Percentiles rank a stretch among this genome's conserved stretches.
These are phyloP conservation scores for Carcina quercana DNA, from an alignment of 2,888 invertebrate genomes.

Conservation along the genomic window DNA sequence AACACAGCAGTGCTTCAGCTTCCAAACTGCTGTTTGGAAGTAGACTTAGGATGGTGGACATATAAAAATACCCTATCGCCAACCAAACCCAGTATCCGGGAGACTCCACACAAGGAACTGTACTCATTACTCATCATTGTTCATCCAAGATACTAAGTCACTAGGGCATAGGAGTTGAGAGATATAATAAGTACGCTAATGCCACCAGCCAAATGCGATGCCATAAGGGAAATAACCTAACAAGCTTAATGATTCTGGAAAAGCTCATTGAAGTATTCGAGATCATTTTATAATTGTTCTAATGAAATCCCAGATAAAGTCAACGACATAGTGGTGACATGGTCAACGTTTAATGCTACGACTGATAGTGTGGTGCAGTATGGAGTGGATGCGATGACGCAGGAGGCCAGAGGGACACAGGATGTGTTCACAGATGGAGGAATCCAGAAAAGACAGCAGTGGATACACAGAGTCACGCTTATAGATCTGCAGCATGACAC, in stretches of 20 bases:
- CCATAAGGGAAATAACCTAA: too few species aligned
- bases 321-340: constrained; percentile 5
- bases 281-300: too few species aligned
- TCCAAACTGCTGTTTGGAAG: too few species aligned
- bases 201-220: too few species aligned
- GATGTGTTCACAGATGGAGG: constrained; percentile 4
- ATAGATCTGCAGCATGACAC: constrained; percentile 23
- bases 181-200: too few species aligned
- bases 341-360: constrained; percentile 3
- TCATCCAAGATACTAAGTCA: too few species aligned
- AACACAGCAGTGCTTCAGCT: too few species aligned
- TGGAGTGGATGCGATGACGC: not conserved
- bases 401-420: not conserved
- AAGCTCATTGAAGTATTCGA: too few species aligned
- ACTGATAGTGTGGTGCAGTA: constrained; percentile 1
- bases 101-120: too few species aligned
- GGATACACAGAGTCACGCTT: constrained; percentile 78
- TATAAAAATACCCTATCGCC: not conserved
- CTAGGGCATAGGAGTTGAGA: too few species aligned
- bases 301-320: constrained; percentile 5
- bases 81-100: constrained; percentile 1
- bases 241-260: too few species aligned
- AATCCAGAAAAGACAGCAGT: not conserved
- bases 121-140: too few species aligned
- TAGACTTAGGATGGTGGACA: not conserved